Base-by-base conservation (phyloP, 2,113 vertebrate genomes). In the Macaca nemestrina region DNA sequence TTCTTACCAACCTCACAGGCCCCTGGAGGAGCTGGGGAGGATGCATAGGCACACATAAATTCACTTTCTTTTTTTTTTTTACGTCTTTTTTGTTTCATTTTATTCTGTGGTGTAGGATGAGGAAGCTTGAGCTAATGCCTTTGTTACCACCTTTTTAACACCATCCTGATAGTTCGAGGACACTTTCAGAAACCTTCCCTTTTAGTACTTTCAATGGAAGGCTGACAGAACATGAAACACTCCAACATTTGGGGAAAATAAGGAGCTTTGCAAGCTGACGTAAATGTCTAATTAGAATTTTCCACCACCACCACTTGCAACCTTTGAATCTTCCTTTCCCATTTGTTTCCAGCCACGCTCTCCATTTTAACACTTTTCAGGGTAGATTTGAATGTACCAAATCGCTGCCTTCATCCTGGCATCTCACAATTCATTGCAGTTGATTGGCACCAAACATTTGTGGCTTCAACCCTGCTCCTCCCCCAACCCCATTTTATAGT, bases 231-330 rank as follows among this genome's bases (percentile, higher is more conserved):
- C 75, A 30, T 4, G 75, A 97, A 97, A 72, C 87, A 94, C 92
- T 89, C 96, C 94, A 95, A 88, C 94, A 93, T 93, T 97, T 96
- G 96, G 92, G 86, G 52, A 43, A 78, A 86, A 84, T 83, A 76
- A 93, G 92, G 90, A 94, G 90, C 79, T 97, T 70, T 96, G 90
- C 64, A 93, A 93, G 94, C 90, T 96, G 95, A 91, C 9, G 45
- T 88, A 84, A 97, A 95, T 85, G 87, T 93, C 95, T 97, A 90
- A 97, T 97, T 97, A 97, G 93, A 97, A 98, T 97, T 96, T 96
- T 92, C 91, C 61, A 92, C 57, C 86, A 84, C 57, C 72, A 85
- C 75, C 82, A 35, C 90, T 97, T 91, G 87, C 96, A 95, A 97
- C 92, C 84, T 97, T 97, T 67, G 94, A 95, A 76, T 94, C 89